Base-by-base conservation (phyloP, 2,113 vertebrate genomes). In the Ciconia stormi region DNA sequence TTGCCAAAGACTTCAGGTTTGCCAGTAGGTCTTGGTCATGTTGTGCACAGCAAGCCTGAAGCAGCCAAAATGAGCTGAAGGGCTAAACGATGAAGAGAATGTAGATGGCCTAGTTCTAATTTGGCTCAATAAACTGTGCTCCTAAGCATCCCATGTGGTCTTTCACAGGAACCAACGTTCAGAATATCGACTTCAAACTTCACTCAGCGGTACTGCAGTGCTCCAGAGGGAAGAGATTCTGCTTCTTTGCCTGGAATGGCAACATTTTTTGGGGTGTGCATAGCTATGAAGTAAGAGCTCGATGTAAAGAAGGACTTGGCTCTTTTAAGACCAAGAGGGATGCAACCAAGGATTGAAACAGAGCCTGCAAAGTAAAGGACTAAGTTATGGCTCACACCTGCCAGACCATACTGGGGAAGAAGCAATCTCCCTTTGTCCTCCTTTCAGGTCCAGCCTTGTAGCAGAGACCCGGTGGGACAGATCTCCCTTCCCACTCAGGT, bases 211-310 rank as follows among this genome's bases (percentile, higher is more conserved):
- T 42, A 8, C 25, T 42, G 17, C 47, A 61, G 36, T 36, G 63
- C 14, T 67, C 36, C 61, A n/a, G 47, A 70, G 19, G 8, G 55
- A 14, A 83, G 11, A 86, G 21, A 76, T 80, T 67, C 56, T 82
- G 32, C n/a, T 47, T 22, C 69, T 71, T 44, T 82, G 4, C 32
- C 19, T 80, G 38, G 11, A 76, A 63, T 13, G 19, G 5, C 16
- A 69, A 44, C 36, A 29, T 16, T 17, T 62, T 82, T 70, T 70
- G 29, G 1, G 2, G 52, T 0, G 0, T 27, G 10, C 16, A 19
- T 34, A 88, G 59, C 19, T 77, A 46, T 50, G 46, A 80, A 71
- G 29, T 34, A 66, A 82, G 79, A 89, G 32, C 16, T 16, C 49
- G 26, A 21, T 27, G 23, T 44, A 55, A 78, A 74, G 42, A 0